Evolutionary conservation across 2,113 vertebrate species (phyloP), one percentile per base, ranked within the genome.

Genomic region (Hippocampus mohnikei): DNA sequence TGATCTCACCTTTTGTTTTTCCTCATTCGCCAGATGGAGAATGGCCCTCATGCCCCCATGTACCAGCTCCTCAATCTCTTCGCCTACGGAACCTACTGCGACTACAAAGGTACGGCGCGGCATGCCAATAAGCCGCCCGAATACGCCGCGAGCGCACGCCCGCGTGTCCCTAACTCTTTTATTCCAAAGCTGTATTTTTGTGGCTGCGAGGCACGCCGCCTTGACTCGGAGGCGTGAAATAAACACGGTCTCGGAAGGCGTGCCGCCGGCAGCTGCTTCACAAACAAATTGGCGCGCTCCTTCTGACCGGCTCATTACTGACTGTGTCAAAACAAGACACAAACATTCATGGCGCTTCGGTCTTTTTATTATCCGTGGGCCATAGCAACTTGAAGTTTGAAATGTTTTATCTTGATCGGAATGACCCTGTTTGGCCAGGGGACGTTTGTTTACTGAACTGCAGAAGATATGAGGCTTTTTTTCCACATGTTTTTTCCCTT

Each of bases 61-160:
- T 96, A 95, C 85, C 95, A 95, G 76, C 94, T 98, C 73, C 95
- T 98, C 81, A 96, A 95, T 66, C 94, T 98, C 89, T 98, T 98
- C 79, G 95, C 96, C 69, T 97, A 97, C 61, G 96, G 96, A 88
- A 98, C 96, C 56, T 98, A 97, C 72, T 92, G 95, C 52, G 96
- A 98, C 88, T 98, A 98, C 84, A 91, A 96, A 93, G 95, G 96
- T 98, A 92, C 68, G 81, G 72, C 73, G 80, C 52, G 66, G 67
- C 83, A 80, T 82, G 83, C 88, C 84, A 90, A 91, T 86, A 87
- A 88, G 70, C 88, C 75, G 88, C 87, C 63, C 13, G 25, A 25
- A 6, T 5, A 27, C 11, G 33, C 33, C 33, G 5, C 6, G 33
- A 37, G 25, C 55, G 23, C 5, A 7, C 8, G 27, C 2, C 6